Evolutionary conservation across 2,113 vertebrate genomes (phyloP).

Genomic region (Leptobrachium ailaonicum): DNA sequence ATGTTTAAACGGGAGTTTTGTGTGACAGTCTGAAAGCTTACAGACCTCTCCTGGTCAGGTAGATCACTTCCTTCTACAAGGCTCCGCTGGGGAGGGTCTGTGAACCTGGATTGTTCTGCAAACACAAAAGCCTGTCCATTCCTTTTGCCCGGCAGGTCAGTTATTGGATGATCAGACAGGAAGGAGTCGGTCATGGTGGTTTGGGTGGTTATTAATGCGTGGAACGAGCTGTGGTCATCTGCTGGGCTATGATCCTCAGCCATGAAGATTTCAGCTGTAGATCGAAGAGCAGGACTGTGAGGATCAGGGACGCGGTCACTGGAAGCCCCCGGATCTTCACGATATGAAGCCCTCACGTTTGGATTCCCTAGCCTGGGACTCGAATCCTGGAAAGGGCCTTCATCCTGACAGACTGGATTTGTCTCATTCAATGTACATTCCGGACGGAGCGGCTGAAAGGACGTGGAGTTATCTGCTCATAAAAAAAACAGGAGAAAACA

Average conservation of each 20-base stretch:
- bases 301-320: neutral
- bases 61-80: neutral
- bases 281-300: slow-evolving; percentile 35
- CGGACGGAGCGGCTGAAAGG: slow-evolving; percentile 67
- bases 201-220: slow-evolving; percentile 54
- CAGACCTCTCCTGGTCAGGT: slow-evolving; percentile 20
- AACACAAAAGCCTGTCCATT: slow-evolving; percentile 29
- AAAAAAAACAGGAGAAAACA: neutral
- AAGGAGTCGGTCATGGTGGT: slow-evolving; percentile 49
- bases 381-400: neutral
- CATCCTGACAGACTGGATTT: slow-evolving; percentile 42
- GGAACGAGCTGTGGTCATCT: slow-evolving; percentile 56
- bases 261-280: slow-evolving; percentile 53
- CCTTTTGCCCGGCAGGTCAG: slow-evolving; percentile 37
- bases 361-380: neutral
- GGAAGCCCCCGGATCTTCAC: neutral
- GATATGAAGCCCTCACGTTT: neutral
- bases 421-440: slow-evolving; percentile 66
- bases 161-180: slow-evolving; percentile 2
- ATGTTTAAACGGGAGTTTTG: neutral
- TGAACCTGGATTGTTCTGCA: slow-evolving; percentile 41
- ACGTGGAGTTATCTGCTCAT: slow-evolving; percentile 61
- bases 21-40: slow-evolving; percentile 13
- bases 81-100: neutral
- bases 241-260: slow-evolving; percentile 38